phyloP scores from a whole-genome alignment of 2,113 vertebrate species.

The Nansenia antarctica region DNA sequence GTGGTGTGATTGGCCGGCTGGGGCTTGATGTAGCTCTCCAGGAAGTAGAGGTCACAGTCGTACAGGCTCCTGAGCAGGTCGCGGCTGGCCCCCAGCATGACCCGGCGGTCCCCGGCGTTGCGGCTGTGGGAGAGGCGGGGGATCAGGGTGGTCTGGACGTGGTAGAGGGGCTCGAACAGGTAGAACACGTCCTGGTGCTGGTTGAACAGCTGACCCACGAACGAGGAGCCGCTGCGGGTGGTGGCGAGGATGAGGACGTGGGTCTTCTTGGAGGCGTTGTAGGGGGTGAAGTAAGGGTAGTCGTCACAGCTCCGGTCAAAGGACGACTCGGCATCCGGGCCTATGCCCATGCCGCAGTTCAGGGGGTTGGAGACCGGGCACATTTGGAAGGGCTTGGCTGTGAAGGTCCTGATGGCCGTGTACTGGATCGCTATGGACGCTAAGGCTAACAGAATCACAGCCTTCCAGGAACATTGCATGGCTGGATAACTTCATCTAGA shows the following conservation, averaged over 20 bases:
- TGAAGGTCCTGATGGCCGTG: constrained; percentile 91
- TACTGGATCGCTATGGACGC: constrained; percentile 93
- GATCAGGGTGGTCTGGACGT: constrained; percentile 88
- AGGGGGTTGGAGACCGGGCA: constrained; percentile 67
- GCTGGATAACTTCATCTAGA: constrained; percentile 83
- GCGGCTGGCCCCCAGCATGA: constrained; percentile 89
- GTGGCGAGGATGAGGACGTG: constrained; percentile 94
- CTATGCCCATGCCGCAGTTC: constrained; percentile 75
- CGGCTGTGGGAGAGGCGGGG: constrained; percentile 86
- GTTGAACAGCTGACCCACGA: constrained; percentile 93
- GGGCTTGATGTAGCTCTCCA: constrained; percentile 94
- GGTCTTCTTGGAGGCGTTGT: constrained; percentile 82
- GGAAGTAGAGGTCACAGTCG: constrained; percentile 87
- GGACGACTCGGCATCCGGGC: constrained; percentile 55
- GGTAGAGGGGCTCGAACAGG: constrained; percentile 94
- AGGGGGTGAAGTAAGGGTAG: constrained; percentile 66
- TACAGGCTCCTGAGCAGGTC: constrained; percentile 90
- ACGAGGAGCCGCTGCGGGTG: constrained; percentile 91
- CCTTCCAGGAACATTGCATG: constrained; percentile 98
- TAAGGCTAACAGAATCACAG: constrained; percentile 89
- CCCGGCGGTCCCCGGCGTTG: constrained; percentile 77
- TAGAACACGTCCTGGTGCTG: constrained; percentile 94
- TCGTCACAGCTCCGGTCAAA: constrained; percentile 74
- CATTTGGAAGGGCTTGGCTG: constrained; percentile 82
- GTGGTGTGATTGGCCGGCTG: constrained; percentile 88